Evolutionary conservation across 2,888 invertebrate species (phyloP), one percentile per base, ranked within the genome.

Genomic region (Zygothrica quintamaculata): DNA sequence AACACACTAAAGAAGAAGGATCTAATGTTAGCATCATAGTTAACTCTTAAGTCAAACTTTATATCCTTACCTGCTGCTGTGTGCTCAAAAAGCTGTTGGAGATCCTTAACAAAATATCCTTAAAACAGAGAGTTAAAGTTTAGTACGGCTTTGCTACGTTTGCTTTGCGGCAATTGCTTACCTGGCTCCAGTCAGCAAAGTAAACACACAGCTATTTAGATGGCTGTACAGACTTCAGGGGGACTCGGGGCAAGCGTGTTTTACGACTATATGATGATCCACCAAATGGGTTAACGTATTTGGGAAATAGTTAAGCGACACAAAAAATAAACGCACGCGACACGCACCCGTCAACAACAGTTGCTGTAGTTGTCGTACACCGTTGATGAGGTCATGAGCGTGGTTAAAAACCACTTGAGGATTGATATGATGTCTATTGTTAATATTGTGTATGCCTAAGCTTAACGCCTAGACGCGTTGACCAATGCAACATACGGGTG

Each of bases 401-500:
- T 59, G 22, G 15, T 55, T 36, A 46, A 31, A 39, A 74, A 74
- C 72, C 72, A 80, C 68, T 74, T 77, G 74, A 72, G 60, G 80
- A 72, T 69, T 70, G 53, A 56, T 65, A 47, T 59, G 31, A 46
- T 31, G n/a, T n/a, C n/a, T n/a, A 26, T 40, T 16, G 16, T 48
- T 33, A 39, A 44, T 37, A 34, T 36, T 46, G 40, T 50, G 48
- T 58, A 64, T 47, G 59, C 44, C 57, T 39, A 36, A 44, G 53
- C 65, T n/a, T n/a, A 65, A 65, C 69, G 73, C 65, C 58, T 51
- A 62, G 57, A 62, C 65, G 51, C 60, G 50, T 55, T 62, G 69
- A n/a, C 65, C 76, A 65, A 59, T 78, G 76, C 84, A 84, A 81
- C 84, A 84, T 79, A 51, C 81, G 81, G 68, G 66, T 77, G n/a